Evolutionary conservation across 2,797 vertebrate species (phyloP).

Genomic region (Syngnathus rostellatus): DNA sequence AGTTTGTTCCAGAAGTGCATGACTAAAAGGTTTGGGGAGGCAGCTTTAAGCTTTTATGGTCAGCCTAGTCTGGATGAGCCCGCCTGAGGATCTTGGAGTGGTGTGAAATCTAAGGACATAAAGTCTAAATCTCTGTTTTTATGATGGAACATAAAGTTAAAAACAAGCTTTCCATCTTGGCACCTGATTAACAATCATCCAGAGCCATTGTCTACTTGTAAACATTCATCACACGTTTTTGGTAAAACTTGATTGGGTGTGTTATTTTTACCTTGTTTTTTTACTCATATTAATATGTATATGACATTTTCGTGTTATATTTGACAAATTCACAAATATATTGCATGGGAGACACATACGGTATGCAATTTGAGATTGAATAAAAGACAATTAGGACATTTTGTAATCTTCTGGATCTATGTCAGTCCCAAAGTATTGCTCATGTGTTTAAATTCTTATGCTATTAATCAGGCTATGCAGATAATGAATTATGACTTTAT

Average conservation of each 20-base stretch:
- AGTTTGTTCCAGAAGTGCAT: constrained; percentile 10
- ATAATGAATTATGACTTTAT: constrained; percentile 27
- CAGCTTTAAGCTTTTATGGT: constrained; percentile 8
- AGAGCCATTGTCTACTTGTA: not conserved
- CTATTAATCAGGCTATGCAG: constrained; percentile 15
- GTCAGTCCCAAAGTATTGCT: not conserved
- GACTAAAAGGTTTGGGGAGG: constrained; percentile 7
- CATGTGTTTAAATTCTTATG: constrained; percentile 2
- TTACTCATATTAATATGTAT: not conserved
- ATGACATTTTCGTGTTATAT: too few relatives aligned
- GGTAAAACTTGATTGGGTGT: not conserved
- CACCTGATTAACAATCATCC: constrained; percentile 1
- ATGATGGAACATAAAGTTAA: constrained; percentile 5
- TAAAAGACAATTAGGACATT: not conserved
- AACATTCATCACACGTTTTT: not conserved
- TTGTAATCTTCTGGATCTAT: not conserved
- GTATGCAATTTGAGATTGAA: not conserved
- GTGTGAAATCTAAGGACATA: constrained; percentile 7
- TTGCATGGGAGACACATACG: not conserved
- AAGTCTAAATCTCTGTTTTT: constrained; percentile 1
- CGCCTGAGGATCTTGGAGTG: constrained; percentile 1
- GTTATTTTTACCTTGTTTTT: not conserved
- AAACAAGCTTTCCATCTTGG: too few relatives aligned
- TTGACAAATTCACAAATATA: not conserved
- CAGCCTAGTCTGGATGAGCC: not conserved